These are phyloP conservation scores for Tiliacea citrago DNA, from an alignment of 2,888 invertebrate genomes.

Conservation along the genomic window DNA sequence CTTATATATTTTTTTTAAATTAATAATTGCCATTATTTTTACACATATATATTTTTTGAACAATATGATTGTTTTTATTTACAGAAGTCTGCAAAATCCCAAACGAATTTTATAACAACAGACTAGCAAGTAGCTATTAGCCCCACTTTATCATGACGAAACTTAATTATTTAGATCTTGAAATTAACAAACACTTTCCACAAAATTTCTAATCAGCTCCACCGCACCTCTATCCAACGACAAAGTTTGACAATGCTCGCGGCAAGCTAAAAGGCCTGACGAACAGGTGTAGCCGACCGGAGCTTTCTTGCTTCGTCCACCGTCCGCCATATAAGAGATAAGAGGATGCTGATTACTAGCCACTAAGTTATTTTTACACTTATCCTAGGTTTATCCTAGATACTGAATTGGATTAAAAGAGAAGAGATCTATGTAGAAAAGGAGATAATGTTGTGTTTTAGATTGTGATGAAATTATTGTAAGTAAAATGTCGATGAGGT, in stretches of 20 bases:
- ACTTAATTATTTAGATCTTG: not conserved
- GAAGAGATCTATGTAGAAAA: not conserved
- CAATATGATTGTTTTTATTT: too few relatives aligned
- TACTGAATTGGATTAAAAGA: slow-evolving; percentile 36
- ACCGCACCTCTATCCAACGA: slow-evolving; percentile 63
- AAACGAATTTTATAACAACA: not conserved
- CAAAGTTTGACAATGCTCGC: slow-evolving; percentile 85
- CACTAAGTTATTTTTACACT: slow-evolving; percentile 59
- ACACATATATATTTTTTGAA: too few relatives aligned
- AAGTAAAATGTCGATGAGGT: not conserved
- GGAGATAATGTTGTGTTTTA: slow-evolving; percentile 18
- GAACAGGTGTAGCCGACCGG: slow-evolving; percentile 87
- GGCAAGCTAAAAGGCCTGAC: slow-evolving; percentile 84
- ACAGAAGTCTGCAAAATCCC: too few relatives aligned
- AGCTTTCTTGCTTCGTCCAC: slow-evolving; percentile 68
- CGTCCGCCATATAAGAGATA: slow-evolving; percentile 62
- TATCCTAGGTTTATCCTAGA: slow-evolving; percentile 51
- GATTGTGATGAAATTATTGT: slow-evolving; percentile 10
- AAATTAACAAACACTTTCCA: not conserved
- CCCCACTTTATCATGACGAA: not conserved
- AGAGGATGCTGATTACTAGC: slow-evolving; percentile 56
- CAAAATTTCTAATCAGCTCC: slow-evolving; percentile 52
- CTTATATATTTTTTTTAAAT: not conserved
- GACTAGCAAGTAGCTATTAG: not conserved
- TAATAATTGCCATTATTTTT: too few relatives aligned